A percentile compares a stretch with the other conserved stretches of the same genome.
Evolutionary conservation across 2,888 invertebrate species (phyloP).

Genomic region (Stenurella melanura): DNA sequence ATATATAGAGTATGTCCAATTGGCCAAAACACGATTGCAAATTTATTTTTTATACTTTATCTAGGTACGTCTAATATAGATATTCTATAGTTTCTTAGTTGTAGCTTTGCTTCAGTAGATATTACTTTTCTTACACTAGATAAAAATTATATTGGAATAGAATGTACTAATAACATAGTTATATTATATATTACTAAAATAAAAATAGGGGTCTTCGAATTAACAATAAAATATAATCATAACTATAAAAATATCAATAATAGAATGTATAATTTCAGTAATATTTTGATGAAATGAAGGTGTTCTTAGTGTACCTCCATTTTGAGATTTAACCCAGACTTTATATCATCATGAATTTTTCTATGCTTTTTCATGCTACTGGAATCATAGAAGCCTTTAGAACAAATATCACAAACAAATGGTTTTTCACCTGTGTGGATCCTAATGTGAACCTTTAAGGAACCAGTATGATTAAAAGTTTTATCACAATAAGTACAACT

Average conservation of each 20-base stretch:
- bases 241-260: too few species aligned
- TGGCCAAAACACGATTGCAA: too few species aligned
- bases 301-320: constrained; percentile 3
- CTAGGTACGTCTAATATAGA: too few species aligned
- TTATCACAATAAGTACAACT: constrained; percentile 58
- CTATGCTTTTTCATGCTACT: constrained; percentile 57
- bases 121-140: too few species aligned
- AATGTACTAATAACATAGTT: too few species aligned
- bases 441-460: constrained; percentile 71
- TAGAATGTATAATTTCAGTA: not conserved
- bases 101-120: too few species aligned
- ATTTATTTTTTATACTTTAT: too few species aligned
- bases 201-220: not conserved
- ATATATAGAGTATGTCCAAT: too few species aligned
- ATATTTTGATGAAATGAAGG: not conserved
- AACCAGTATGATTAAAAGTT: constrained; percentile 71
- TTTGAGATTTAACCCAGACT: constrained; percentile 24
- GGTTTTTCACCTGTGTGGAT: constrained; percentile 72
- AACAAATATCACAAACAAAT: constrained; percentile 72
- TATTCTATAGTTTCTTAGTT: too few species aligned
- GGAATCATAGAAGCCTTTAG: constrained; percentile 66
- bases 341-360: constrained; percentile 48
- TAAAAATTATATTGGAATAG: too few species aligned
- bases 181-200: not conserved
- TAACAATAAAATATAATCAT: not conserved